A percentile compares a stretch with the other conserved stretches of the same genome.
phyloP scores from a whole-genome alignment of 2,113 vertebrate genomes.

The Corythornis madagascariensis region DNA sequence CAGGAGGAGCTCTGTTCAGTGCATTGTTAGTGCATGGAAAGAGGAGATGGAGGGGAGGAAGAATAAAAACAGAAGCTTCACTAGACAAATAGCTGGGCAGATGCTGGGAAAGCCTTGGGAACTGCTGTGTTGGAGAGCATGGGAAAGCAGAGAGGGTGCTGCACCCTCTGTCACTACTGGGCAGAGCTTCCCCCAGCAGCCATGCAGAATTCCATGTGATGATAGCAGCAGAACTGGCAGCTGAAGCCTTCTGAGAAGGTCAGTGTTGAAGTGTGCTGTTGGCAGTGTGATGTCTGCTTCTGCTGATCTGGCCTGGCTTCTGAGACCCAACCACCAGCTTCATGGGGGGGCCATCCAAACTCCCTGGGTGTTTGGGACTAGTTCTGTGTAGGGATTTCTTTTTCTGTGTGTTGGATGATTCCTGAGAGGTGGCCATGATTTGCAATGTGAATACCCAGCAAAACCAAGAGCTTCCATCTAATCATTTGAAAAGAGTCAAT shows the following conservation, averaged over 20 bases:
- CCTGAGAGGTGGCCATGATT: neutral
- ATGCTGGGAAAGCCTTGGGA: constrained; percentile 16
- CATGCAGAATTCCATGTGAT: neutral
- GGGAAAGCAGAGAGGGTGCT: neutral
- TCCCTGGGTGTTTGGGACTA: neutral
- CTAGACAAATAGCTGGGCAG: constrained; percentile 26
- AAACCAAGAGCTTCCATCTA: neutral
- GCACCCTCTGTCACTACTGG: neutral
- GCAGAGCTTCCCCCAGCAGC: neutral
- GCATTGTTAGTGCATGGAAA: constrained; percentile 12
- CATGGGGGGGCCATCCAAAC: neutral
- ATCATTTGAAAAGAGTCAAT: neutral
- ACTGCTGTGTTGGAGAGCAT: neutral
- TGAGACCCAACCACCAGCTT: neutral
- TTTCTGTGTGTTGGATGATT: neutral
- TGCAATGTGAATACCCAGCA: neutral
- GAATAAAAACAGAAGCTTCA: constrained; percentile 54
- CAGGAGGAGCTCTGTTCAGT: constrained; percentile 18
- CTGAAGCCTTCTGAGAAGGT: neutral
- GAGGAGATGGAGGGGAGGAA: constrained; percentile 52
- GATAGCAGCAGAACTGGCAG: neutral
- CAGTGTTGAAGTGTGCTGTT: neutral
- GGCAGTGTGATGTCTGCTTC: constrained; percentile 1
- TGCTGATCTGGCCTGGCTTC: neutral
- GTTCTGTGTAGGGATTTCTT: neutral